Evolutionary conservation across 2,797 vertebrate species (phyloP), one percentile per base, ranked within the genome.

Genomic region (Antennarius maculatus): DNA sequence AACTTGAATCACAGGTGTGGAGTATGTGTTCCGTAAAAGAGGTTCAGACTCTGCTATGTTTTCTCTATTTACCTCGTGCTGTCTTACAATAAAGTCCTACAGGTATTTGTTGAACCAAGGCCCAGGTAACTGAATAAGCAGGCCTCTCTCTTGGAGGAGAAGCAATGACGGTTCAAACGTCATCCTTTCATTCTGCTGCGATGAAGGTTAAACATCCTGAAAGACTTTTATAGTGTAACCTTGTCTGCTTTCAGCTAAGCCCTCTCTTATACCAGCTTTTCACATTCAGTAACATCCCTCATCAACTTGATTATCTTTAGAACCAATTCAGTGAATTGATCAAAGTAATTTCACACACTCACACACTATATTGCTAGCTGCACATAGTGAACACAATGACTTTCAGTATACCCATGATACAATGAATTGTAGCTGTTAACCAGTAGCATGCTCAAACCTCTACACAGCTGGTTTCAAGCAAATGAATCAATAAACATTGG

Each of bases 91-190:
- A 39, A 54, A 54, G 14, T 66, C 45, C 14, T 63, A 48, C 37
- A n/a, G 12, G 16, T 29, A 46, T 23, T 23, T 52, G 23, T 43
- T 56, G 7, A 69, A 52, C 48, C 17, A 46, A 51, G 2, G 13
- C 10, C 10, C 17, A 47, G 49, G 23, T 27, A 39, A 28, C 47
- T 31, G 29, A 71, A 74, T 52, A 69, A 61, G 66, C 29, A 49
- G 28, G 0, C 45, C 63, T 12, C 54, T 68, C 51, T 69, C 45
- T 43, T 14, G n/a, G 55, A 69, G 16, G 60, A 62, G 17, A 56
- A 47, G 51, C 34, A 17, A 13, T 58, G 51, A 52, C 61, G 76
- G 18, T n/a, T 83, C 48, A 53, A 51, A 54, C 61, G 12, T 54
- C 45, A 16, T 58, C 28, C 37, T 5, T 42, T 49, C 14, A 8